A percentile compares a stretch with the other conserved stretches of the same genome.
Conservation (phyloP, 1,140 invertebrate genomes). For the Drosophila teissieri region DNA sequence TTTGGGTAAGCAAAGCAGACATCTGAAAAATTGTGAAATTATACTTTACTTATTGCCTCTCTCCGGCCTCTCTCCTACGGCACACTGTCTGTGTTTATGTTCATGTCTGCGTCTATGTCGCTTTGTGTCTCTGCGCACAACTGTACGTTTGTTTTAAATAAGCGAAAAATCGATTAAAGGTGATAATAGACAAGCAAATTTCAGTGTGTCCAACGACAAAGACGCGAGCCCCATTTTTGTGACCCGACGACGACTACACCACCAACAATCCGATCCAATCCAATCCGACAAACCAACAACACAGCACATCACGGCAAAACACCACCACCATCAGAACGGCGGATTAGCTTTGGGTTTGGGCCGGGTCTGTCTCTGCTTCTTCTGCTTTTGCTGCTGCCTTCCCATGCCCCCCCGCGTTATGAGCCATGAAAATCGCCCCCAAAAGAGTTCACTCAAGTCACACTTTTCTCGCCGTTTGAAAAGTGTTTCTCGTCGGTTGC, state of each 20-base stretch:
- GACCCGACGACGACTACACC: slow-evolving; percentile 58
- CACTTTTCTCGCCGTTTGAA: slow-evolving; percentile 15
- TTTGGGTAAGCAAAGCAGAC: slow-evolving; percentile 61
- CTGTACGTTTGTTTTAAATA: slow-evolving; percentile 83
- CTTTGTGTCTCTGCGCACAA: slow-evolving; percentile 52
- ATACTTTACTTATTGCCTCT: slow-evolving; percentile 64
- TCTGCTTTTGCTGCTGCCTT: background rate
- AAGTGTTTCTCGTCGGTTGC: background rate
- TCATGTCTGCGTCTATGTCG: slow-evolving; percentile 18
- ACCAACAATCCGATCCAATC: slow-evolving; percentile 10
- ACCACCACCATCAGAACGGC: slow-evolving; percentile 8
- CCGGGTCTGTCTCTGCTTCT: slow-evolving; percentile 20
- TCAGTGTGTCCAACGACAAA: slow-evolving; percentile 75
- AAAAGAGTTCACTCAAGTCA: slow-evolving; percentile 16
- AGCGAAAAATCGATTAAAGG: slow-evolving; percentile 83
- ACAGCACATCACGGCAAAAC: slow-evolving; percentile 8
- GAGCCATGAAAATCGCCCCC: slow-evolving; percentile 49
- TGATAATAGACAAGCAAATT: slow-evolving; percentile 82
- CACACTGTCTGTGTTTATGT: slow-evolving; percentile 20
- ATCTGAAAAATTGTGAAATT: slow-evolving; percentile 74
- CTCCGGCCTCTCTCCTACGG: slow-evolving; percentile 16
- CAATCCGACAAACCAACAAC: slow-evolving; percentile 1
- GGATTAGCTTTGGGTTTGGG: slow-evolving; percentile 42
- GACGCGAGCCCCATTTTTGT: slow-evolving; percentile 50
- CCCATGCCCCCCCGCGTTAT: slow-evolving; percentile 42